phyloP scores from a whole-genome alignment of 2,888 invertebrate species.

The Lepas anatifera region DNA sequence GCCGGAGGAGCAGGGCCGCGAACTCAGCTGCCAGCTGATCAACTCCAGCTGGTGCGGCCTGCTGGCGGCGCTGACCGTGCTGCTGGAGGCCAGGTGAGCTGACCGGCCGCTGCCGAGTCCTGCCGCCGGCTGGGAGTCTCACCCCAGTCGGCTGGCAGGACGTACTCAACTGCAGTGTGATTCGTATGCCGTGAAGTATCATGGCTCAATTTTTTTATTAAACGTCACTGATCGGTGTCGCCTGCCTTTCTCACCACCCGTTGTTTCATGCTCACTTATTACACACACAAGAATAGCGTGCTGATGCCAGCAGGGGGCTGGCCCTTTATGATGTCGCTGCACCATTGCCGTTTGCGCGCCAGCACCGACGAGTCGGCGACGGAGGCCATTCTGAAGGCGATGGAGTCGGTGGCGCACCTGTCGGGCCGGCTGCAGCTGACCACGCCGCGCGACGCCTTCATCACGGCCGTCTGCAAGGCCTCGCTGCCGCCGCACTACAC shows the following conservation, averaged over 20 bases:
- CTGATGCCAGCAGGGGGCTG: too few species aligned
- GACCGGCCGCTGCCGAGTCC: not conserved
- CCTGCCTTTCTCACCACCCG: too few species aligned
- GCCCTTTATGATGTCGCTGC: too few species aligned
- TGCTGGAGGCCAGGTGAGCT: slow-evolving; percentile 70
- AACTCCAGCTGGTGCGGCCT: slow-evolving; percentile 93
- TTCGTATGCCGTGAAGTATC: too few species aligned
- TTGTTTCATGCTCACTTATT: too few species aligned
- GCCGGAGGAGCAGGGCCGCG: not conserved
- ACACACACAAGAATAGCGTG: too few species aligned
- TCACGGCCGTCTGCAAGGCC: slow-evolving; percentile 89
- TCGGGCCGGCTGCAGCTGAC: slow-evolving; percentile 70
- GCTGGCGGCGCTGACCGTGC: slow-evolving; percentile 74
- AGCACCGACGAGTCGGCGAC: slow-evolving; percentile 84
- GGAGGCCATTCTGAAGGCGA: slow-evolving; percentile 80
- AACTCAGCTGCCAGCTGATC: slow-evolving; percentile 57
- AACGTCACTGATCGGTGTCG: too few species aligned
- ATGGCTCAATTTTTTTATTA: too few species aligned
- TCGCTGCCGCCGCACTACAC: slow-evolving; percentile 92
- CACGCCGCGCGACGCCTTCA: slow-evolving; percentile 80
- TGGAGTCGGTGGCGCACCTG: slow-evolving; percentile 78
- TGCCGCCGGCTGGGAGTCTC: too few species aligned
- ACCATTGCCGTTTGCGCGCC: too few species aligned
- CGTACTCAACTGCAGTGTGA: too few species aligned
- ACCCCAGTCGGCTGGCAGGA: too few species aligned